Evolutionary conservation across 2,113 vertebrate genomes (phyloP), one percentile per base, ranked within the genome.

Genomic region (Catagonus wagneri): DNA sequence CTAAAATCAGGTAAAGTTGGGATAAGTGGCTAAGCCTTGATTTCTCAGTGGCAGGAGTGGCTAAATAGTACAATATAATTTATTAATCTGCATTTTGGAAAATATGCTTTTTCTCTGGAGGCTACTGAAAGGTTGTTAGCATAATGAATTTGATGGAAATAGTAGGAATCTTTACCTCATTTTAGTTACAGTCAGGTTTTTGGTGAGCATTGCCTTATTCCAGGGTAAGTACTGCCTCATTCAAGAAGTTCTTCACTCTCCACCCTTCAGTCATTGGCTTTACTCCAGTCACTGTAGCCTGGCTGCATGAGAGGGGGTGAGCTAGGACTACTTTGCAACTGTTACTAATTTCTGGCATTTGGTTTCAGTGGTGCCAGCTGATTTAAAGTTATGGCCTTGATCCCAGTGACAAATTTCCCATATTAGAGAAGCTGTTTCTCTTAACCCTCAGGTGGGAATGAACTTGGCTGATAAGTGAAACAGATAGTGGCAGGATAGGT

Each of bases 121-220:
- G 27, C 60, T 94, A 79, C 44, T 93, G 52, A 95, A 84, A 87
- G 83, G 22, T 25, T 83, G 61, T 90, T 89, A 89, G 56, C 60
- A 78, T 76, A 69, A 94, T 88, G 36, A 95, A 89, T 92, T 81
- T 94, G 71, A 90, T 93, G 88, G 65, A 87, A 78, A n/a, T 56
- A 68, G 58, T 74, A 93, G 52, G 32, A 95, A 94, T 36, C 80
- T 14, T 85, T 72, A 72, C 9, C 12, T 90, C 44, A 88, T 84
- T 90, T 69, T 88, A 85, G 86, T 76, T 94, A 81, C 66, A 81
- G 25, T 58, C 25, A 72, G 19, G 50, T 71, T 84, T 96, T 92
- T 83, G 66, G 56, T 90, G 71, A 95, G 36, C 34, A 58, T 34
- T 68, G 63, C 36, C 61, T 93, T 88, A 39, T 90, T 90, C 17